Evolutionary conservation across 2,888 invertebrate genomes (phyloP).

Genomic region (Lasioglossum morio): DNA sequence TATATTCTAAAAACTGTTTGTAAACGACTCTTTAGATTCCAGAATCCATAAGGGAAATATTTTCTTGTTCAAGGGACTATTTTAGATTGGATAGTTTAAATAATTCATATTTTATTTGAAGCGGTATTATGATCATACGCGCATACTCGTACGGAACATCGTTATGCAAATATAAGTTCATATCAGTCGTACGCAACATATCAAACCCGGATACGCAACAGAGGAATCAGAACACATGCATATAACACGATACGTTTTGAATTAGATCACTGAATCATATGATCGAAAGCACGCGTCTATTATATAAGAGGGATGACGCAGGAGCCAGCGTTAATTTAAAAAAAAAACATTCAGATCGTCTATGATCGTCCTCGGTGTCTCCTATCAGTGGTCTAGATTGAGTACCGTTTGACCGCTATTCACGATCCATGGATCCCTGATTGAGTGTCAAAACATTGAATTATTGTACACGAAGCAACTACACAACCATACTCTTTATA

Average conservation of each 20-base stretch:
- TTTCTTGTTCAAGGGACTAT: background rate
- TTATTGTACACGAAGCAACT: background rate
- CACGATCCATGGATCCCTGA: constrained; percentile 19
- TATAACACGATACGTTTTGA: constrained; percentile 30
- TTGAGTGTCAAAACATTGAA: constrained; percentile 1
- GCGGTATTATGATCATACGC: background rate
- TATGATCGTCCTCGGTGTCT: background rate
- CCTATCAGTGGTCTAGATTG: constrained; percentile 15
- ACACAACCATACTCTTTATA: background rate
- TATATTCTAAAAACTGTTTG: background rate
- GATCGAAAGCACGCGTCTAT: constrained; percentile 42
- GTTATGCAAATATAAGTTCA: background rate
- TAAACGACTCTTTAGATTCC: background rate
- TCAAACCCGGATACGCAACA: constrained; percentile 26
- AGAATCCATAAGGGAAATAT: background rate
- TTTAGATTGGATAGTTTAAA: background rate
- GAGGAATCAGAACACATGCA: background rate
- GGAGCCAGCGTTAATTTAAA: constrained; percentile 37
- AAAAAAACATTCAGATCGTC: constrained; percentile 27
- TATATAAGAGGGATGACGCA: constrained; percentile 48
- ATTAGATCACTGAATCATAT: constrained; percentile 53
- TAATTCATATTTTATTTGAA: background rate
- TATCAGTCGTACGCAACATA: constrained; percentile 4
- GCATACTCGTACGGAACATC: background rate
- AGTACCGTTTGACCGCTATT: constrained; percentile 22